Percentiles rank a stretch among this genome's conserved stretches.
These are phyloP conservation scores for Nilaparvata lugens DNA, from an alignment of 1,140 invertebrate genomes.

Conservation along the genomic window DNA sequence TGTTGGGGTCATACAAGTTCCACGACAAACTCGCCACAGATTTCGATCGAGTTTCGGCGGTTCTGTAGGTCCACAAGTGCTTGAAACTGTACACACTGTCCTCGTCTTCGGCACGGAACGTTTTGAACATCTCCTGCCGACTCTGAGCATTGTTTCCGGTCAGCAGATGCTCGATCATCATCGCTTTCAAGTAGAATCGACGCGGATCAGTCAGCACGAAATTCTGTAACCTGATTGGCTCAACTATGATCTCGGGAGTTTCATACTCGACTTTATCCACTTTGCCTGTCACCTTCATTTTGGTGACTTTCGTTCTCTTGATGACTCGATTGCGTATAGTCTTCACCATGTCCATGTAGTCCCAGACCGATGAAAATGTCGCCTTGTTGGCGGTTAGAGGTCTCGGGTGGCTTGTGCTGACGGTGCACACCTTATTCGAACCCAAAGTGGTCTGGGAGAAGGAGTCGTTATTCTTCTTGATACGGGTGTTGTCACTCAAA, in stretches of 20 bases:
- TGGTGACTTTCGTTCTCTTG: neutral
- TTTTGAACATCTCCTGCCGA: neutral
- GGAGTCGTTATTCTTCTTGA: neutral
- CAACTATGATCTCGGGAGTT: neutral
- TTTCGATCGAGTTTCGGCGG: neutral
- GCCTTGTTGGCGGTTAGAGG: neutral
- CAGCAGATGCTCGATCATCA: slow-evolving; percentile 6
- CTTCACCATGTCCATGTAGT: slow-evolving; percentile 7
- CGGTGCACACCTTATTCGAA: neutral
- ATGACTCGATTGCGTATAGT: neutral
- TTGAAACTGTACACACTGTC: slow-evolving; percentile 1
- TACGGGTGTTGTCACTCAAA: neutral
- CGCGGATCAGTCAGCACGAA: neutral
- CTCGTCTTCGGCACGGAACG: neutral
- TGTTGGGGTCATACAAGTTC: slow-evolving; percentile 11
- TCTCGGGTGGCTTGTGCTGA: neutral
- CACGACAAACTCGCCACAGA: slow-evolving; percentile 9
- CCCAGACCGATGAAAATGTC: neutral
- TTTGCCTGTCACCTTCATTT: neutral
- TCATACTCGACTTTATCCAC: neutral
- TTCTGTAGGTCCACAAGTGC: slow-evolving; percentile 6
- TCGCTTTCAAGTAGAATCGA: neutral
- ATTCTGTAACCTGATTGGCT: neutral
- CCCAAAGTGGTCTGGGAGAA: slow-evolving; percentile 1
- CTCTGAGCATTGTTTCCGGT: neutral